These are phyloP conservation scores for Cottus gobio DNA, from an alignment of 2,113 vertebrate genomes.

Conservation along the genomic window DNA sequence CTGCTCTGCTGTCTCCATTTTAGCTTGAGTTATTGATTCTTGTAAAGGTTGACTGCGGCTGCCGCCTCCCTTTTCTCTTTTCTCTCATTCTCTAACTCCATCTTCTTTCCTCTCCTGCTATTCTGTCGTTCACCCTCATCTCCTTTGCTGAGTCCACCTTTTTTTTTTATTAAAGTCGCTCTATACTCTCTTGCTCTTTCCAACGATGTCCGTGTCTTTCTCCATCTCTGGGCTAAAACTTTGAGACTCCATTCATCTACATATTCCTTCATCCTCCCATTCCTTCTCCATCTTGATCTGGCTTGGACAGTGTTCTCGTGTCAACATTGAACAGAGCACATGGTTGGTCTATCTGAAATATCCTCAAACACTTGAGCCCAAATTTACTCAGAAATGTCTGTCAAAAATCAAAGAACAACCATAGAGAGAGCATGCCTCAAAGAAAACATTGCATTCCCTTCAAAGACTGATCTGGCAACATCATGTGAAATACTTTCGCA, in stretches of 20 bases:
- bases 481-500: not conserved
- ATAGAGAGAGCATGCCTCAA: not conserved
- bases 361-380: not conserved
- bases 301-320: not conserved
- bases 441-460: not conserved
- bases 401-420: not conserved
- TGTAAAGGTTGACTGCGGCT: slow-evolving; percentile 66
- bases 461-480: not conserved
- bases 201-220: not conserved
- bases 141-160: slow-evolving; percentile 8
- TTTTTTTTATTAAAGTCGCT: slow-evolving; percentile 16
- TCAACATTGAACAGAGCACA: slow-evolving; percentile 2
- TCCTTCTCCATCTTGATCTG: not conserved
- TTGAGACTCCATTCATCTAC: slow-evolving; percentile 6
- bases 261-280: not conserved
- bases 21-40: slow-evolving; percentile 75
- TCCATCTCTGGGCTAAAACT: slow-evolving; percentile 6
- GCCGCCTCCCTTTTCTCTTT: slow-evolving; percentile 37
- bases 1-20: slow-evolving; percentile 64
- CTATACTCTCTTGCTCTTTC: slow-evolving; percentile 12
- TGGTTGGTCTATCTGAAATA: not conserved
- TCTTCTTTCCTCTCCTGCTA: slow-evolving; percentile 13
- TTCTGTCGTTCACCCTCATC: slow-evolving; percentile 24
- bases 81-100: slow-evolving; percentile 2
- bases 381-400: not conserved